Evolutionary conservation across 2,113 vertebrate genomes (phyloP), one percentile per base, ranked within the genome.

Genomic region (Brachyistius frenatus): DNA sequence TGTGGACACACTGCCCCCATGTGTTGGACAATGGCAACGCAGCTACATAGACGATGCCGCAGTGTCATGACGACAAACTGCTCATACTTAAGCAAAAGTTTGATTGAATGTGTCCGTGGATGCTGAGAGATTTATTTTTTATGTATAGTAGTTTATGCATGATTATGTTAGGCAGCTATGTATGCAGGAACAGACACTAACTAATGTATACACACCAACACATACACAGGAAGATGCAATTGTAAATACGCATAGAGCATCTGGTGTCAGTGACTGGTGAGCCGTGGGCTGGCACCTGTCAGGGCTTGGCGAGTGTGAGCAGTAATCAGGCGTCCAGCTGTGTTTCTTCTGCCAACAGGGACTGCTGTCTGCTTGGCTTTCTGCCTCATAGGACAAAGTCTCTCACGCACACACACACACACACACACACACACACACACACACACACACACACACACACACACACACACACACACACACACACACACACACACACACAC

Each of bases 281-380:
- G 83, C 89, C 67, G 86, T 91, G 88, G 87, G 86, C 81, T 83
- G 81, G 89, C 88, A 86, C 86, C 88, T 91, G 91, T 91, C 92
- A 78, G 60, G 76, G 86, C 83, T 79, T 86, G 85, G 88, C 72
- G 23, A 81, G 71, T 65, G 57, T 70, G 68, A 85, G 80, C 81
- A 81, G 81, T 92, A 92, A 90, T 92, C 90, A 90, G 81, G 64
- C 67, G 36, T 85, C 86, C 91, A 92, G 89, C 90, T 92, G 92
- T 78, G 90, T 58, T 88, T 86, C 76, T 23, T 57, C 64, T 70
- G 86, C 89, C 89, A 86, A 56, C 72, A 67, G 63, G 66, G 76
- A 79, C 73, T 70, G 82, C 70, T 79, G 80, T 79, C 76, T 78
- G 84, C 82, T 66, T 73, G 79, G 80, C 84, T 74, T 80, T 84